Evolutionary conservation across 2,797 vertebrate species (phyloP).

Genomic region (Rousettus madagascariensis): DNA sequence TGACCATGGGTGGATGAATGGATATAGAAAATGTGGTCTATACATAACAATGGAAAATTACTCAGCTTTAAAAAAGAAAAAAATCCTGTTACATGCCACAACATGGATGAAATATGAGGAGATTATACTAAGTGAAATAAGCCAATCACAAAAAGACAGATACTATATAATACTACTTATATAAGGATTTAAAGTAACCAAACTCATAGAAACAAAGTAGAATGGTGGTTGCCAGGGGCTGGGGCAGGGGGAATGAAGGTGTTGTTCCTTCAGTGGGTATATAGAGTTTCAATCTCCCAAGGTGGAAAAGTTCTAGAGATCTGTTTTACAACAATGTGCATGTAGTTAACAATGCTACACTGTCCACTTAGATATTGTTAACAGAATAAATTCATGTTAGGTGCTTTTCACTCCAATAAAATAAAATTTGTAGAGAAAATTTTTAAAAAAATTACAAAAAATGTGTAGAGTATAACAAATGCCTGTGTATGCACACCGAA

Average conservation of each 20-base stretch:
- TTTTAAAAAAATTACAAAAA: neutral
- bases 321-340: neutral
- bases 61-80: neutral
- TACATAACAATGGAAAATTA: neutral
- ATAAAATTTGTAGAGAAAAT: neutral
- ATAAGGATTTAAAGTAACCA: neutral
- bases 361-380: neutral
- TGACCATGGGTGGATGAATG: neutral
- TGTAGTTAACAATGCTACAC: neutral
- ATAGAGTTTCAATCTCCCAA: neutral
- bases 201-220: neutral
- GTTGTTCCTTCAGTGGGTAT: neutral
- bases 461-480: neutral
- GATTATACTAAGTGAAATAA: neutral
- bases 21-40: neutral
- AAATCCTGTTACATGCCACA: neutral
- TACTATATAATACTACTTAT: neutral
- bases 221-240: neutral
- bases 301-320: neutral
- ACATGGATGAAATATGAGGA: neutral
- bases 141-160: neutral
- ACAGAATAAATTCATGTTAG: neutral
- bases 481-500: neutral
- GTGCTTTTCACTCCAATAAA: neutral
- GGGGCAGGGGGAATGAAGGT: neutral